Conservation (phyloP, 2,888 invertebrate species). For the Apotomis betuletana region DNA sequence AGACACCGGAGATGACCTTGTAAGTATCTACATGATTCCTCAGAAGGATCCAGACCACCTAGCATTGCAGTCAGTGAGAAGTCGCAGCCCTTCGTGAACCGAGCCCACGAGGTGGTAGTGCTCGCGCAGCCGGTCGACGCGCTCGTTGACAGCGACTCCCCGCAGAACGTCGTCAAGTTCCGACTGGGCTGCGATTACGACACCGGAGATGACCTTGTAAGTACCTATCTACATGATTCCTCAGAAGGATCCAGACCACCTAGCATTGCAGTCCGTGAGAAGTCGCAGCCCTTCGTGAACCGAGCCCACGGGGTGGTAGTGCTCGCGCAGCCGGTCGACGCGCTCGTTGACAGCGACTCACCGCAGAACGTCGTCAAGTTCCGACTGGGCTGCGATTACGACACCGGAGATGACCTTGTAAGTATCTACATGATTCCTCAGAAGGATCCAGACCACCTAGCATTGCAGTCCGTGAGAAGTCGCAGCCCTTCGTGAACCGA, state of each 20-base stretch:
- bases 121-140: slow-evolving; percentile 90
- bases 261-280: no score
- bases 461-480: slow-evolving; percentile 87
- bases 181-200: slow-evolving; percentile 89
- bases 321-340: slow-evolving; percentile 90
- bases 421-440: slow-evolving; percentile 42
- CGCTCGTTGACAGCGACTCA: slow-evolving; percentile 90
- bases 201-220: slow-evolving; percentile 86
- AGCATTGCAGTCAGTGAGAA: slow-evolving; percentile 85
- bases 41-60: no score
- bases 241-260: no score
- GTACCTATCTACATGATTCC: slow-evolving; percentile 41
- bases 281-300: slow-evolving; percentile 68
- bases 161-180: slow-evolving; percentile 92
- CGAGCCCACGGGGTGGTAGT: slow-evolving; percentile 89
- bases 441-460: no score
- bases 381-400: slow-evolving; percentile 89
- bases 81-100: slow-evolving; percentile 89
- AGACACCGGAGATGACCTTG: slow-evolving; percentile 86
- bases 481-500: slow-evolving; percentile 88
- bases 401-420: slow-evolving; percentile 86
- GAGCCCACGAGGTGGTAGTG: slow-evolving; percentile 89
- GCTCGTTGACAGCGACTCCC: slow-evolving; percentile 91
- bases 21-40: slow-evolving; percentile 53
- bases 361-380: slow-evolving; percentile 93